Base-by-base conservation (phyloP, 1,140 invertebrate species). In the Drosophila sulfurigaster region DNA sequence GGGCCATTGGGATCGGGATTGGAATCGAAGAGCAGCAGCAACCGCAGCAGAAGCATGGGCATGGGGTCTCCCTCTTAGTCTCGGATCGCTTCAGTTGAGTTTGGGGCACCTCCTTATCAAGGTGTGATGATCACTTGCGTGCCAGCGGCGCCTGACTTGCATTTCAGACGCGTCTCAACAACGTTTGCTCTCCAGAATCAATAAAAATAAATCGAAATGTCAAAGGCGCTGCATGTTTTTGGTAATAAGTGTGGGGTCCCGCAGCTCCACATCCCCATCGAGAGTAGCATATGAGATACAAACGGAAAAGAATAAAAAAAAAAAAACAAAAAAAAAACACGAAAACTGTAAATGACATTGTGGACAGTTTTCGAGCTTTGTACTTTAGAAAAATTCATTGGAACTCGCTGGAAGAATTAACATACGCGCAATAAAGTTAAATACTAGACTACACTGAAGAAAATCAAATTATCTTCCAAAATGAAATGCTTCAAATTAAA, bases 161-260 rank as follows among this genome's bases (percentile, higher is more conserved):
- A 89, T 89, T 89, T 89, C 78, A 88, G 52, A 56, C 52, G 52
- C 56, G 56, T 52, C 57, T 16, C 57, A 43, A 11, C 56, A 7
- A 11, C 32, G 25, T 57, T 68, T 70, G 67, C 45, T 52, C 67
- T 71, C 28, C 65, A 72, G 71, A 89, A 85, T 89, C 85, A 89
- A 89, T 89, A 89, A 89, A 89, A 89, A 89, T 89, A 89, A 89
- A 89, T 89, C 81, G 86, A 89, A 85, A 81, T 89, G 85, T 89
- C 85, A 89, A 78, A 80, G 68, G 71, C 49, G 68, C 73, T 80
- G 74, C 77, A 69, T 80, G 81, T 81, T 80, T 80, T 68, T 63
- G 46, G 28, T 63, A 79, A 69, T 68, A 77, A 89, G 85, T 88
- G 85, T 88, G 85, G 79, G 85, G 85, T 88, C 85, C 80, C 85